Evolutionary conservation across 2,797 vertebrate species (phyloP).

Genomic region (Anabacerthia variegaticeps): DNA sequence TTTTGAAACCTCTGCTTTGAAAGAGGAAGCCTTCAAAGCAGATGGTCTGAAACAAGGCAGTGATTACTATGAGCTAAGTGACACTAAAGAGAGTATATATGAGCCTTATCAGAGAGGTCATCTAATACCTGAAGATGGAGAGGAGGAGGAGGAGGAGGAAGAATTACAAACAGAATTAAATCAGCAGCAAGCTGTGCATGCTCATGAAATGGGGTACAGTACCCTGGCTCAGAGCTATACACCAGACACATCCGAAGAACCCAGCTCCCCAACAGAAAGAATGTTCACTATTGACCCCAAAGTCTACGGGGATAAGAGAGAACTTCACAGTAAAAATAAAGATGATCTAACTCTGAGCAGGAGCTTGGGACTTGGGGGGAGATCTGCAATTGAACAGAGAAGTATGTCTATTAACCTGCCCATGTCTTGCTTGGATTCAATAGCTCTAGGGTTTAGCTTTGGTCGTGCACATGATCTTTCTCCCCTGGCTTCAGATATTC

Average conservation of each 20-base stretch:
- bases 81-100: constrained; percentile 80
- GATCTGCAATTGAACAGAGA: constrained; percentile 94
- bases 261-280: constrained; percentile 78
- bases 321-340: constrained; percentile 87
- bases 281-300: constrained; percentile 85
- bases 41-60: constrained; percentile 76
- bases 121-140: constrained; percentile 63
- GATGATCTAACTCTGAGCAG: constrained; percentile 89
- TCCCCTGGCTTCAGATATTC: constrained; percentile 94
- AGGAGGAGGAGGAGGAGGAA: constrained; percentile 61
- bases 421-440: constrained; percentile 89
- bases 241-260: constrained; percentile 71
- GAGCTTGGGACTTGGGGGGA: constrained; percentile 85
- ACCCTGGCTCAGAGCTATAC: constrained; percentile 79
- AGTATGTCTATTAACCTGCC: constrained; percentile 98
- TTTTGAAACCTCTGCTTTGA: constrained; percentile 94
- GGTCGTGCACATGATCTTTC: constrained; percentile 89
- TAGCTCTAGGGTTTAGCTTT: constrained; percentile 87
- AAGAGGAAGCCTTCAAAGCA: constrained; percentile 80
- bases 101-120: constrained; percentile 58
- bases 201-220: constrained; percentile 86
- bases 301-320: constrained; percentile 82
- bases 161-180: constrained; percentile 44
- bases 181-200: constrained; percentile 39
- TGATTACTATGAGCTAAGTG: constrained; percentile 96